Conservation (phyloP, 2,888 invertebrate genomes). For the Rhabditophanes sp. region DNA sequence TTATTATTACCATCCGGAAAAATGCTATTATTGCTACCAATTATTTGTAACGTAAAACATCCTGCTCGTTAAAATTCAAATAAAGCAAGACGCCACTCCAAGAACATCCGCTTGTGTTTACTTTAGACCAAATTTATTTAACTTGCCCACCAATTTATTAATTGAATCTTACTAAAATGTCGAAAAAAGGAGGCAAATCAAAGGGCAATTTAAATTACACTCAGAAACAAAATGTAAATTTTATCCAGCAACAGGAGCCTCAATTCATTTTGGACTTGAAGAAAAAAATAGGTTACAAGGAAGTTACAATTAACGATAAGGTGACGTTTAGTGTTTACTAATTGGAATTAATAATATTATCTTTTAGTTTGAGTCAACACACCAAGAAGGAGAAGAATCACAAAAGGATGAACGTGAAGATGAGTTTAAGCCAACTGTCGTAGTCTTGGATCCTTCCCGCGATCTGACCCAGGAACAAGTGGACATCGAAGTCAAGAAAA, state of each 20-base stretch:
- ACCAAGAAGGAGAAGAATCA: slow-evolving; percentile 13
- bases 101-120: no score
- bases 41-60: no score
- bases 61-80: no score
- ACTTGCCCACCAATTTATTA: neutral
- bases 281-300: slow-evolving; percentile 30
- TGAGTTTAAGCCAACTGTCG: slow-evolving; percentile 33
- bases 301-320: slow-evolving; percentile 34
- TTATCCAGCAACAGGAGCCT: slow-evolving; percentile 31
- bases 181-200: slow-evolving; percentile 2
- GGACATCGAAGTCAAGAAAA: slow-evolving; percentile 21
- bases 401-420: slow-evolving; percentile 20
- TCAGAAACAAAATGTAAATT: slow-evolving; percentile 15
- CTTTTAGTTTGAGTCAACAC: slow-evolving; percentile 2
- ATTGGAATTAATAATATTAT: neutral
- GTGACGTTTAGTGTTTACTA: slow-evolving; percentile 7
- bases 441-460: slow-evolving; percentile 25
- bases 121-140: slow-evolving; percentile 2
- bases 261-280: slow-evolving; percentile 33
- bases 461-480: slow-evolving; percentile 27
- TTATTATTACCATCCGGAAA: no score
- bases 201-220: slow-evolving; percentile 13
- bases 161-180: neutral
- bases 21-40: no score
- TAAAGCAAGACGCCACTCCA: no score